Base-by-base conservation (phyloP, 2,113 vertebrate genomes). In the Lota lota region DNA sequence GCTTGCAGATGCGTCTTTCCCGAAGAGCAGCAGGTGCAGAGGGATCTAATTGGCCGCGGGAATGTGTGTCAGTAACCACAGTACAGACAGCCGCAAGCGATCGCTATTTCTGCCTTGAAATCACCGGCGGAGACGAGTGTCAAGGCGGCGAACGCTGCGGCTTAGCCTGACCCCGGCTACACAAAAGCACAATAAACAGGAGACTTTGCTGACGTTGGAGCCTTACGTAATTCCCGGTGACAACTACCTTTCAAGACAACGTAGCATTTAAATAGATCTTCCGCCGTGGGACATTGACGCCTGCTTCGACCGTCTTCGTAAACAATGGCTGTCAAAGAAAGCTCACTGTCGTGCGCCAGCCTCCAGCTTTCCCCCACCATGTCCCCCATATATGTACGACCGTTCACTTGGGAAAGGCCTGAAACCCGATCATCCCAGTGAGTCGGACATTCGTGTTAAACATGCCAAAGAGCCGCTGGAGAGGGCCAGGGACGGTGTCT, bases 151-250 rank as follows among this genome's bases (percentile, higher is more conserved):
- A 71, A 65, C 80, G 75, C 77, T 72, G 85, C 79, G 79, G 85
- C 71, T 75, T 61, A 62, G 68, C 58, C 33, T 67, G 70, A 64
- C 78, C n/a, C n/a, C 51, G 66, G 73, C 73, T 74, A 67, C 74
- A 79, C 72, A 75, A 21, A 70, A 64, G 80, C 40, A 47, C 40
- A 47, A 47, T 47, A 47, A 88, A 82, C 81, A 84, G 75, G 61
- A 82, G 84, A 81, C 81, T 81, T 83, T 79, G 86, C 88, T 88
- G 88, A 88, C 88, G 86, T 88, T 14, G 87, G 61, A 70, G 79
- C 84, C 88, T 91, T 91, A 92, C 90, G 90, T 92, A 91, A 92
- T 89, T 88, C 80, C 81, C 78, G n/a, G 80, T 83, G 84, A 86
- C 87, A 89, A 83, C 86, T 85, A 82, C 77, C 73, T 76, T 65